Evolutionary conservation across 37 sponge, comb jelly and placozoan species (phyloP).

Genomic region (Cladorhizidae sp.): DNA sequence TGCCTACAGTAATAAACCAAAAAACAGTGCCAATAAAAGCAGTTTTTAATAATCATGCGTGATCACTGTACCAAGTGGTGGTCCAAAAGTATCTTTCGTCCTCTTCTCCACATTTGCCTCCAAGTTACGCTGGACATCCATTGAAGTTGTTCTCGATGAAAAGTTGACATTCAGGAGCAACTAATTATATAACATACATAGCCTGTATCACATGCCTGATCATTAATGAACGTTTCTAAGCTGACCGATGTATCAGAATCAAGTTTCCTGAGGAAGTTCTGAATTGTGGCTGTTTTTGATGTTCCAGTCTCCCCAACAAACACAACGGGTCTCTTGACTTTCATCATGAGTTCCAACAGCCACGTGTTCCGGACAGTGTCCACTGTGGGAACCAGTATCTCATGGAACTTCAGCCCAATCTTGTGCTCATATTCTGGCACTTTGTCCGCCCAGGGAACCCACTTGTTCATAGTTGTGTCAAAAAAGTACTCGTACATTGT

Average conservation of each 20-base stretch:
- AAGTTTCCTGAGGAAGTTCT: conserved; percentile 86
- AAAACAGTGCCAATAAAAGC: not conserved
- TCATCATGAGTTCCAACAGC: conserved; percentile 95
- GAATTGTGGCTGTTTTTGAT: conserved; percentile 96
- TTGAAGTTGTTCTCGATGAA: conserved; percentile 96
- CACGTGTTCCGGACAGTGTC: conserved; percentile 96
- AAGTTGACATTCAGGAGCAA: conserved; percentile 96
- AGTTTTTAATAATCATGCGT: not conserved
- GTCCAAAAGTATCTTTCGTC: conserved; percentile 96
- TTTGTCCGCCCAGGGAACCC: conserved; percentile 92
- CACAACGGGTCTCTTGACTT: conserved; percentile 84
- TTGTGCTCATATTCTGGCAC: conserved; percentile 94
- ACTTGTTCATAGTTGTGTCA: conserved; percentile 60
- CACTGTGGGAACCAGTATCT: conserved; percentile 98
- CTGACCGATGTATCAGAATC: conserved; percentile 82
- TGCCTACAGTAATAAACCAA: conserved; percentile 51
- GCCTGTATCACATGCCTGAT: not conserved
- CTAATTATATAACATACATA: conserved; percentile 52
- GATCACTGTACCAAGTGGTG: conserved; percentile 76
- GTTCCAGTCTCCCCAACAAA: conserved; percentile 99
- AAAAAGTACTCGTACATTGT: conserved; percentile 96
- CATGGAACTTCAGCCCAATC: conserved; percentile 76
- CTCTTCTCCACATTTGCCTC: conserved; percentile 99
- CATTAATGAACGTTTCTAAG: not conserved
- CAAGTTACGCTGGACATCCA: conserved; percentile 97